Percentiles rank a stretch among this genome's conserved stretches.
phyloP scores from a whole-genome alignment of 2,113 vertebrate genomes.

The Nothocercus nigrocapillus region DNA sequence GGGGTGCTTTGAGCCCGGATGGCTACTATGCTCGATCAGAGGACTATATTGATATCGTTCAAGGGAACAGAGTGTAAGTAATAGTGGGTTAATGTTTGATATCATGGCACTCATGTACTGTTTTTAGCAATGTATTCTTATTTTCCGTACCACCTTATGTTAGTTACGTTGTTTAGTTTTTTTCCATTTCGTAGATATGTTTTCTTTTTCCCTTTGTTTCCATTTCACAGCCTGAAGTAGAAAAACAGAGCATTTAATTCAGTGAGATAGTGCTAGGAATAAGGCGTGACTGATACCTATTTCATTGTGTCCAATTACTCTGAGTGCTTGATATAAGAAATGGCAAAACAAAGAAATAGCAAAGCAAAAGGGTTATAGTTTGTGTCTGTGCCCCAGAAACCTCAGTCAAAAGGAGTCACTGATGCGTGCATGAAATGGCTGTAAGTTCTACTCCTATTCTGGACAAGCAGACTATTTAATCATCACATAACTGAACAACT shows the following conservation, averaged over 20 bases:
- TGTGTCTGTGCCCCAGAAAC: background rate
- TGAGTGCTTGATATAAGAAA: background rate
- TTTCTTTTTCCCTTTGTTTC: background rate
- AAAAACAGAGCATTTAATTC: fast-evolving
- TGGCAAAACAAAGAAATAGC: background rate
- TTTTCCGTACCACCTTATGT: background rate
- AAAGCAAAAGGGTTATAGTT: background rate
- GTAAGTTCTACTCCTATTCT: background rate
- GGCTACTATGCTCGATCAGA: constrained; percentile 97
- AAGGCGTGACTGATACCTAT: background rate
- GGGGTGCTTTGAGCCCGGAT: constrained; percentile 94
- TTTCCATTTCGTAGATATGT: background rate
- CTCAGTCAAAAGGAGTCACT: background rate
- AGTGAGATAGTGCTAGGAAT: background rate
- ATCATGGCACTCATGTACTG: background rate
- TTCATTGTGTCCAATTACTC: background rate
- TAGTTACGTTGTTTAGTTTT: background rate
- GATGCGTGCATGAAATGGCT: background rate
- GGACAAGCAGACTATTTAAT: background rate
- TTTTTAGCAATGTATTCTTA: background rate
- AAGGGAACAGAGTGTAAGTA: constrained; percentile 94
- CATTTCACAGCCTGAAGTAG: background rate
- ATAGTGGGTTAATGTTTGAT: background rate
- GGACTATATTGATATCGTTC: constrained; percentile 97
- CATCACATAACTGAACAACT: background rate